These are phyloP conservation scores for Spialia ferax DNA, from an alignment of 2,888 invertebrate genomes.

Conservation along the genomic window DNA sequence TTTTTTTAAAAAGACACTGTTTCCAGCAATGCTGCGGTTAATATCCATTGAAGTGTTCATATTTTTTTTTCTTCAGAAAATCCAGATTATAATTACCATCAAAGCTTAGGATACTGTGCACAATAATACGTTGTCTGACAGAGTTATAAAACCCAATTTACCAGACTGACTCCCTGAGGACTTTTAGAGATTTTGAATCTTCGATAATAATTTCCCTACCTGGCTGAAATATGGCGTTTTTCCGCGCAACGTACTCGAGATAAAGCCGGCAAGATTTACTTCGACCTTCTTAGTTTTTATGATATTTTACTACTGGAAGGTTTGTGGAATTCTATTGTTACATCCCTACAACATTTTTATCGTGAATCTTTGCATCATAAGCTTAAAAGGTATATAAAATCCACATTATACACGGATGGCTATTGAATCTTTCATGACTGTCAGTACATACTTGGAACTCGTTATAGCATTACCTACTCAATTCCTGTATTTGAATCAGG, in stretches of 20 bases:
- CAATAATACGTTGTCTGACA: neutral
- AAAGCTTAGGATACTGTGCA: neutral
- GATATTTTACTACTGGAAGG: constrained; percentile 14
- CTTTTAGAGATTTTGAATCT: constrained; percentile 34
- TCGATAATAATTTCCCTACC: constrained; percentile 38
- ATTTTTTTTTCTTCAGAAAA: neutral
- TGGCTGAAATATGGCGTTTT: constrained; percentile 37
- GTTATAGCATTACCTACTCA: too few relatives aligned
- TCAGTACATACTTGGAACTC: too few relatives aligned
- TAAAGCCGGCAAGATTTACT: constrained; percentile 36
- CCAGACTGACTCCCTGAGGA: constrained; percentile 23
- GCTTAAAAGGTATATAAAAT: too few relatives aligned
- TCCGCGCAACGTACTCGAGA: constrained; percentile 34
- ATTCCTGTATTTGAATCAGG: too few relatives aligned
- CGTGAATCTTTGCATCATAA: too few relatives aligned
- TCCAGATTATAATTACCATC: neutral
- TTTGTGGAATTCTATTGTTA: too few relatives aligned
- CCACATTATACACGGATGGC: too few relatives aligned
- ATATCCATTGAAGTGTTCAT: too few relatives aligned
- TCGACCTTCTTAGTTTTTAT: constrained; percentile 26
- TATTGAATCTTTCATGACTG: too few relatives aligned
- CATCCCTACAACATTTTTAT: too few relatives aligned
- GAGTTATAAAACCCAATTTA: constrained; percentile 28
- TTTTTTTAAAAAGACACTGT: too few relatives aligned
- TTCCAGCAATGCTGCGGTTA: too few relatives aligned